Evolutionary conservation across 2,113 vertebrate species (phyloP), one percentile per base, ranked within the genome.

Genomic region (Zosterops borbonicus): DNA sequence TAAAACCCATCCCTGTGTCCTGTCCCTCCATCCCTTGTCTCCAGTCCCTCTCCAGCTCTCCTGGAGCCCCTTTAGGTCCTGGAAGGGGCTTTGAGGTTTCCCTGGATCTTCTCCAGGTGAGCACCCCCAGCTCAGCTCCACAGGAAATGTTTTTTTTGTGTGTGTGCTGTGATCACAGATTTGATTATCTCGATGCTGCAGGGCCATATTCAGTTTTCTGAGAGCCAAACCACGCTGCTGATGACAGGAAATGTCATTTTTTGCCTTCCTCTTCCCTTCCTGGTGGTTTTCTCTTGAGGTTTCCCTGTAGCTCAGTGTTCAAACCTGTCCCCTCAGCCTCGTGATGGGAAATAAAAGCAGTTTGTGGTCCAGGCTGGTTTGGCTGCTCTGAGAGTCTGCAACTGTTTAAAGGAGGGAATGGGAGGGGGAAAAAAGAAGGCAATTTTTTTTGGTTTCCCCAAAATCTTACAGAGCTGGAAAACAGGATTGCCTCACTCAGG

Each of bases 401-500:
- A 1, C 3, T 14, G 9, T 25, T 85, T 53, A 53, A 65, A 70
- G 46, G 17, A 60, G 7, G 21, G 2, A 12, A 44, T 53, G 4
- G 2, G 3, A 11, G 1, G 0, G 6, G 15, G 4, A 2, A 8
- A 9, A 41, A 14, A 37, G n/a, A 60, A n/a, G 6, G 12, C 9
- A 62, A 19, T 46, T 46, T 46, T 39, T 6, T 9, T 24, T 28
- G 14, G 2, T 44, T 5, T 12, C 12, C 17, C 23, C 58, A 22
- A 74, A 46, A 74, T 62, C 27, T 33, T 35, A 21, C 14, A 24
- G 33, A 73, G 25, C 24, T 83, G 55, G 37, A 37, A 65, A 55
- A 37, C 8, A 22, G 22, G 68, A 37, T 80, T 58, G 14, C 60
- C 41, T 80, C 2, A 1, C 33, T 74, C 10, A 14, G 5, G 16